A percentile compares a stretch with the other conserved stretches of the same genome.
Conservation (phyloP, 2,888 invertebrate species). For the Nymphalis polychloros region DNA sequence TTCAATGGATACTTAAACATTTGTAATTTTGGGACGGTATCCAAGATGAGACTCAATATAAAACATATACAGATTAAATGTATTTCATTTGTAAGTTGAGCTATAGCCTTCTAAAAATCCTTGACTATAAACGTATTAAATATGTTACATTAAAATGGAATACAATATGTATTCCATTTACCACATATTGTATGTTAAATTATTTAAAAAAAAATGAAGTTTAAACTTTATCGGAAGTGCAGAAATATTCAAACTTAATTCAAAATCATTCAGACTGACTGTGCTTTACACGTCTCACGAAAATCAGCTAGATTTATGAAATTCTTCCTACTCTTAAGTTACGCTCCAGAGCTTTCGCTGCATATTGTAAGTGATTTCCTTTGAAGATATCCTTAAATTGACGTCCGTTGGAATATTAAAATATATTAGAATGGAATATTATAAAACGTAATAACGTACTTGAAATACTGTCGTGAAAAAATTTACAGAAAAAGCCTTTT, state of each 20-base stretch:
- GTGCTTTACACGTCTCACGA: background rate
- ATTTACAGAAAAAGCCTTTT: background rate
- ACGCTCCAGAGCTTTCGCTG: background rate
- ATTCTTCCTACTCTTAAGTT: background rate
- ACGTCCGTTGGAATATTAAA: background rate
- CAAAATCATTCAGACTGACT: background rate
- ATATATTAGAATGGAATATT: background rate
- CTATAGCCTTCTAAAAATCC: too few species aligned
- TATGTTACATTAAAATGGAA: too few species aligned
- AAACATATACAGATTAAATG: too few species aligned
- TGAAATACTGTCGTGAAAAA: background rate
- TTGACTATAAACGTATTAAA: too few species aligned
- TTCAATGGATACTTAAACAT: too few species aligned
- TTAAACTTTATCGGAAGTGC: background rate
- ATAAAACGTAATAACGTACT: background rate
- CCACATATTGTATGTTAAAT: too few species aligned
- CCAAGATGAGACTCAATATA: too few species aligned
- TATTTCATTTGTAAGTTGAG: too few species aligned
- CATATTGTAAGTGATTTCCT: constrained; percentile 1
- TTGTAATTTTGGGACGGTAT: too few species aligned
- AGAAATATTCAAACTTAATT: background rate
- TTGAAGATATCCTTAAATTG: background rate
- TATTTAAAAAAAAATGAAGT: too few species aligned
- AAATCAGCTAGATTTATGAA: constrained; percentile 6
- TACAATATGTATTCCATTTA: too few species aligned